Base-by-base conservation (phyloP, 2,113 vertebrate genomes). In the Zonotrichia leucophrys region DNA sequence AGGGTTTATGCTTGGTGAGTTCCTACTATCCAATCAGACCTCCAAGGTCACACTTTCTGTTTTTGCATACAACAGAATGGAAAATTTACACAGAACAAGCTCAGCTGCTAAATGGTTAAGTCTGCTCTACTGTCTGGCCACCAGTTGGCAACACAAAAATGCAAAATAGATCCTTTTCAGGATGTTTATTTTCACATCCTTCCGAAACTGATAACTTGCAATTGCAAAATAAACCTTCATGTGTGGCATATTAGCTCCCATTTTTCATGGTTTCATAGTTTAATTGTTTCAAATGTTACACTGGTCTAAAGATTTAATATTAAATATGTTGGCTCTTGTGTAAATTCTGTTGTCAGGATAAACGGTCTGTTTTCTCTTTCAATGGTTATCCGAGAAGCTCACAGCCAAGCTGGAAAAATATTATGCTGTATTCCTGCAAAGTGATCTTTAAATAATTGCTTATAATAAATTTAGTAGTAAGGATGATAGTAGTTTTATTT, bases 171-270 rank as follows among this genome's bases (percentile, higher is more conserved):
- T 95, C 83, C 96, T 87, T 95, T 96, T 96, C 94, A 95, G 94
- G 96, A 96, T 97, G 95, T 97, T 97, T 97, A 96, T 96, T 97
- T 97, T 97, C 96, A 97, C 95, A 96, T 97, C 95, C 95, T 92
- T 92, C 90, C 22, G 52, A 92, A 95, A 95, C 86, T 84, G 87
- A 90, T 96, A 90, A 96, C 91, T 67, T 96, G 85, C 84, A 96
- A 96, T 90, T 92, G 88, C 80, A 93, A 87, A 89, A 94, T 96
- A 97, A 96, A 96, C 74, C 84, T 90, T 96, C 74, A 92, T 87
- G 58, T 86, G 92, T 87, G 89, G 76, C 87, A 53, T 88, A 94
- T 56, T 92, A 94, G 86, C 62, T 97, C 75, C 78, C 86, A 82
- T 94, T 95, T 96, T 96, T 91, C 85, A 95, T 95, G 94, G 96